Conservation (phyloP, 2,113 vertebrate genomes). For the Taxidea taxus region DNA sequence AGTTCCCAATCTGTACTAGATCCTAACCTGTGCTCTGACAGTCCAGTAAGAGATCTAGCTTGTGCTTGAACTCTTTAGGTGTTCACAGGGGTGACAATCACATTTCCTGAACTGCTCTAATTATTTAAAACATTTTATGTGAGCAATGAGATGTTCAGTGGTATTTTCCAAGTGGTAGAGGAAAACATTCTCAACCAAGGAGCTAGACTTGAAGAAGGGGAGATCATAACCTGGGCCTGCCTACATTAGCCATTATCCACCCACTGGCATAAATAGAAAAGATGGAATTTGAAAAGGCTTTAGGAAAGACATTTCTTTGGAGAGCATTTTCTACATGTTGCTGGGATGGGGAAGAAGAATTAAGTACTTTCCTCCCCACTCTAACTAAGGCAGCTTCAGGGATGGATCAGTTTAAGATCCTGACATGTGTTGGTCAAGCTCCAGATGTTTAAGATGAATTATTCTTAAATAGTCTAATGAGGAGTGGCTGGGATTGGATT, state of each 20-base stretch:
- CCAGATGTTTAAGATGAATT: not conserved
- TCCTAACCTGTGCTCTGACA: not conserved
- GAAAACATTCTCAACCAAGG: not conserved
- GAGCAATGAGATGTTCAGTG: not conserved
- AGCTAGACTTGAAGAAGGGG: not conserved
- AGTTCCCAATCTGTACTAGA: not conserved
- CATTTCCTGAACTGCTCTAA: not conserved
- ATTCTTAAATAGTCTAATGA: not conserved
- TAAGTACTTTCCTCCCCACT: not conserved
- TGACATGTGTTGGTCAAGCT: not conserved
- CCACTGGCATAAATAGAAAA: not conserved
- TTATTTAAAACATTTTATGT: not conserved
- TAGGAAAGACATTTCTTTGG: not conserved
- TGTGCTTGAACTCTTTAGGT: not conserved
- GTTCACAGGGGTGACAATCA: not conserved
- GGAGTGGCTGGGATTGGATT: not conserved
- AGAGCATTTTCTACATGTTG: not conserved
- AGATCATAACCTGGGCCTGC: not conserved
- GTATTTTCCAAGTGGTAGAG: not conserved
- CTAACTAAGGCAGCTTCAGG: not conserved
- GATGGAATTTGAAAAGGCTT: not conserved
- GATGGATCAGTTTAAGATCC: not conserved
- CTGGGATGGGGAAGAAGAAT: not conserved
- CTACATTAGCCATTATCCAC: not conserved
- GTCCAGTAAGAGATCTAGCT: not conserved